Percentiles rank a stretch among this genome's conserved stretches.
Conservation (phyloP, 2,797 vertebrate species). For the Sphenodon punctatus region DNA sequence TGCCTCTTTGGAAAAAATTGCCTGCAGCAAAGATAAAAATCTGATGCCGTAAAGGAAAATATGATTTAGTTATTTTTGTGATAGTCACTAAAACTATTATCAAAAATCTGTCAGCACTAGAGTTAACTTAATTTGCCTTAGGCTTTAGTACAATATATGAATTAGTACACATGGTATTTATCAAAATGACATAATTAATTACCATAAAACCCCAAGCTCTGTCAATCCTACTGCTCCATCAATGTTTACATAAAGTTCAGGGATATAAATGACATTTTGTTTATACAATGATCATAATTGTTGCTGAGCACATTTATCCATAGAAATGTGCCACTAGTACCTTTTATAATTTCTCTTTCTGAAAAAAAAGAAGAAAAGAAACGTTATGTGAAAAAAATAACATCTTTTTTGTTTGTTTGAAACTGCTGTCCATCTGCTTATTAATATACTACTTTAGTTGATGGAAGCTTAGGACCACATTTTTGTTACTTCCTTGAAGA, state of each 20-base stretch:
- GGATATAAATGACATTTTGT: neutral
- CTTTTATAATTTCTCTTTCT: no score
- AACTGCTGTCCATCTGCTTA: no score
- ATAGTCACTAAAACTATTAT: neutral
- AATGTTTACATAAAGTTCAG: neutral
- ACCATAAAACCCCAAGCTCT: neutral
- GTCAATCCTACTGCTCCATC: neutral
- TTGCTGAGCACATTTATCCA: neutral
- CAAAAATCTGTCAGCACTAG: neutral
- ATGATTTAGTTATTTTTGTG: constrained; percentile 32
- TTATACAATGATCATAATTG: neutral
- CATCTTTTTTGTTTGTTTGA: no score
- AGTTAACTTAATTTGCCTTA: neutral
- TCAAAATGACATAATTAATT: neutral
- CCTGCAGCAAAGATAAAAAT: constrained; percentile 18
- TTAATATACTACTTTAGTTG: neutral
- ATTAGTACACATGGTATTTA: neutral
- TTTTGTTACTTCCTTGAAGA: neutral
- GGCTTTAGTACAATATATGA: neutral
- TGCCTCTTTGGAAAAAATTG: neutral
- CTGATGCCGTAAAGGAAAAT: neutral
- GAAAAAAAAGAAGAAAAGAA: no score
- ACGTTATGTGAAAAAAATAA: no score
- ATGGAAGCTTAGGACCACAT: neutral
- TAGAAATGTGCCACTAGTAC: no score